A percentile compares a stretch with the other conserved stretches of the same genome.
Evolutionary conservation across 2,797 vertebrate species (phyloP).

Genomic region (Arnoldichthys spilopterus): DNA sequence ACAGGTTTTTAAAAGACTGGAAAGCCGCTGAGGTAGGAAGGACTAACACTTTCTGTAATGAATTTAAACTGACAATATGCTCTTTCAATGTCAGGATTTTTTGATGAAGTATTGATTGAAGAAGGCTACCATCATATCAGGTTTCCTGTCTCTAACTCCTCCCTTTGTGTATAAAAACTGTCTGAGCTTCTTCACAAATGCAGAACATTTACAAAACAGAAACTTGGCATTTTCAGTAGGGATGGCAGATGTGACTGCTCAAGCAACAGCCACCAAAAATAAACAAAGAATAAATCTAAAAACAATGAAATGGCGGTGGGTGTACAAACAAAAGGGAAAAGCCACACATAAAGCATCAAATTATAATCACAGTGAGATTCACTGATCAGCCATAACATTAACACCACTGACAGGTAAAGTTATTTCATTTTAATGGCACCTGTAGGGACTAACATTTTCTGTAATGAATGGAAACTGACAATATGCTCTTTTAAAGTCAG

Average conservation of each 20-base stretch:
- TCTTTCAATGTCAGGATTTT: not conserved
- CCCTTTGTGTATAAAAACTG: not conserved
- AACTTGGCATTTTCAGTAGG: not conserved
- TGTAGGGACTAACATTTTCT: not conserved
- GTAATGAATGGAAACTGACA: not conserved
- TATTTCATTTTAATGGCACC: too few relatives aligned
- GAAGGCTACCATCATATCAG: not conserved
- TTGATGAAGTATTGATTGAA: not conserved
- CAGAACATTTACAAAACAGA: not conserved
- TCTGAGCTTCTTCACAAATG: not conserved
- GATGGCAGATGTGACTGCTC: conserved; percentile 41
- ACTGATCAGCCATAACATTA: too few relatives aligned
- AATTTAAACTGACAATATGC: not conserved
- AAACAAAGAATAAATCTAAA: conserved; percentile 19
- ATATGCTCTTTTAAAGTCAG: not conserved
- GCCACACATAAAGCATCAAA: not conserved
- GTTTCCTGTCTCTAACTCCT: not conserved
- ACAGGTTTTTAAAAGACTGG: not conserved
- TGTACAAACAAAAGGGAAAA: conserved; percentile 22
- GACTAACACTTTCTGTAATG: not conserved
- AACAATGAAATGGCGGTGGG: conserved; percentile 22
- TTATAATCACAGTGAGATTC: conserved; percentile 8
- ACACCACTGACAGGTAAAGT: too few relatives aligned
- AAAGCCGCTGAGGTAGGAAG: not conserved
- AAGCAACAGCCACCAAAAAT: conserved; percentile 46